Base-by-base conservation (phyloP, 2,113 vertebrate species). In the Thunnus thynnus region DNA sequence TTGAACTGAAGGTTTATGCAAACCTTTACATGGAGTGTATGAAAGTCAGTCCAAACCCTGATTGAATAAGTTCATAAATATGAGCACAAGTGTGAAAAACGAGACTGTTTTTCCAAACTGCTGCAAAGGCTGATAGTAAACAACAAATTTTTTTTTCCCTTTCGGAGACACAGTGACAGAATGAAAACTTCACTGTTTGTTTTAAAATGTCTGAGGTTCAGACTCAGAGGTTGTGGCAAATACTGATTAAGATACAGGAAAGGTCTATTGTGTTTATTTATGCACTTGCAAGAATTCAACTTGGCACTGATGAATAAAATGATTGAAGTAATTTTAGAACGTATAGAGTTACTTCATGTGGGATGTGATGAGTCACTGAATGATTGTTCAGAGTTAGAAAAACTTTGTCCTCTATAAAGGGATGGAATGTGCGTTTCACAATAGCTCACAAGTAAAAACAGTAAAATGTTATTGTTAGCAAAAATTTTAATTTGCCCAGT, bases 21-120 rank as follows among this genome's bases (percentile, higher is more conserved):
- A 32, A 60, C 46, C 57, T 80, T 55, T 16, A 50, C 7, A 20
- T 25, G 13, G 4, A 30, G 13, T 22, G 47, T 13, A n/a, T 61
- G 17, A 50, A 41, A 72, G 22, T 51, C 22, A 1, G 2, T 76
- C 52, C 65, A 77, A 58, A 17, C 17, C 61, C 22, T 57, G 51
- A 70, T 51, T 68, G 62, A 76, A 72, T 76, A n/a, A 85, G 76
- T 88, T 82, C 56, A 80, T 32, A 72, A 82, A 82, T 63, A 13
- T 61, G 52, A 36, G 25, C 16, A 44, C 27, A 46, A 50, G 16
- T 71, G 60, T 62, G 30, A 75, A 66, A 22, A 78, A 72, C 27
- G 1, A 65, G 30, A 32, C 20, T 9, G 27, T 67, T 78, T 65
- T 66, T 65, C 60, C 60, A 71, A 80, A 60, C 16, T 18, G 60